Base-by-base conservation (phyloP, 1,140 invertebrate species). In the Lineus longissimus region DNA sequence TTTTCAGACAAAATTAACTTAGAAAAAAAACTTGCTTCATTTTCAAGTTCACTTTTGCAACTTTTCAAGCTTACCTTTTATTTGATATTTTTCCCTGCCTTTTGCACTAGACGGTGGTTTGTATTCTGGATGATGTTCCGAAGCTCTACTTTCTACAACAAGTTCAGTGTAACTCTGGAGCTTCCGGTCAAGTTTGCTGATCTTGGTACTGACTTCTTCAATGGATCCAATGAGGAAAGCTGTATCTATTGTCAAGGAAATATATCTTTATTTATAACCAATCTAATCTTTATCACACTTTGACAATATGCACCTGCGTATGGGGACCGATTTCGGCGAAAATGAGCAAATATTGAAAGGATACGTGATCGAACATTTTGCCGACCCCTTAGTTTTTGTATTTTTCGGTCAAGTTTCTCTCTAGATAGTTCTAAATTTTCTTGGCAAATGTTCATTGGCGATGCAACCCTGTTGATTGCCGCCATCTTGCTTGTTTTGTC, bases 181-280 rank as follows among this genome's bases (percentile, higher is more conserved):
- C 47, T 73, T 74, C 33, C 69, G 65, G 45, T 80, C 78, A 33
- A 80, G 61, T 61, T 72, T 70, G 55, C 76, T 73, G 9, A 80
- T 77, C 63, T 72, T 74, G 58, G 68, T 70, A 59, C 73, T 80
- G 0, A 80, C 76, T 55, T 76, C 71, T 55, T 78, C 78, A 64
- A 80, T 78, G 9, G 78, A 72, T 17, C 78, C 78, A 73, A 80
- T 76, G 30, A 80, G 64, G 73, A 80, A 80, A 33, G 78, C 78
- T 80, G 31, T 25, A 13, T 19, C 23, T 17, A 40, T 6, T 1
- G 31, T 31, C 11, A 55, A 55, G 47, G 43, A 55, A 62, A 60
- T 54, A 61, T 23, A 61, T 1, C 15, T 1, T 6, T 59, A 1
- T 1, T 40, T n/a, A n/a, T 23, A 59, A 59, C n/a, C 2, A 19